Evolutionary conservation across 92 coral and sea anemone genomes (phyloP).

Genomic region (Actinernus sp.): DNA sequence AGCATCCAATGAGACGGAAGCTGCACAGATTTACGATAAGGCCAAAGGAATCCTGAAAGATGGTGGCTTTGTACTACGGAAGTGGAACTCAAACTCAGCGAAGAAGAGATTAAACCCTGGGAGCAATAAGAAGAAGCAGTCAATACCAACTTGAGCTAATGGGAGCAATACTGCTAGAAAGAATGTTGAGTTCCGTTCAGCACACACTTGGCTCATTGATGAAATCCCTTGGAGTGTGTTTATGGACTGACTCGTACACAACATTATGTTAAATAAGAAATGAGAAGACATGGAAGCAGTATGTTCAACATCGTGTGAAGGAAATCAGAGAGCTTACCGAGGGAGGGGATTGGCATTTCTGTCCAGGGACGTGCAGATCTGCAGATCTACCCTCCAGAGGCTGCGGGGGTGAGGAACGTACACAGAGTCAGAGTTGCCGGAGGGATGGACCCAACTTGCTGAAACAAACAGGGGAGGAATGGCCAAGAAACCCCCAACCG

Average conservation of each 20-base stretch:
- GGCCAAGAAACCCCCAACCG: no score
- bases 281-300: slow-evolving; percentile 46
- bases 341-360: slow-evolving; percentile 11
- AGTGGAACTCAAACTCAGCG: slow-evolving; percentile 24
- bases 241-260: no score
- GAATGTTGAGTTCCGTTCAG: no score
- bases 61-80: slow-evolving; percentile 18
- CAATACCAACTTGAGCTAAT: no score
- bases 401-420: slow-evolving; percentile 1
- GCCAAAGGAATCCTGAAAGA: slow-evolving; percentile 11
- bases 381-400: slow-evolving; percentile 16
- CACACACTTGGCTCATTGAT: no score
- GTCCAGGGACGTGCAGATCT: slow-evolving; percentile 11
- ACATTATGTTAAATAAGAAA: slow-evolving; percentile 31
- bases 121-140: no score
- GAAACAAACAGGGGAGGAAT: background rate
- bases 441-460: slow-evolving; percentile 2
- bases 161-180: no score
- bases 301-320: slow-evolving; percentile 25
- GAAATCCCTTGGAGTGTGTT: no score
- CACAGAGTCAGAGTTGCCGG: background rate
- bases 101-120: no score
- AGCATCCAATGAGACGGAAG: background rate
- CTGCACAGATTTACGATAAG: slow-evolving; percentile 8
- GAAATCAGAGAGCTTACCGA: slow-evolving; percentile 25